Conservation (phyloP, 2,113 vertebrate species). For the Stigmatopora argus region DNA sequence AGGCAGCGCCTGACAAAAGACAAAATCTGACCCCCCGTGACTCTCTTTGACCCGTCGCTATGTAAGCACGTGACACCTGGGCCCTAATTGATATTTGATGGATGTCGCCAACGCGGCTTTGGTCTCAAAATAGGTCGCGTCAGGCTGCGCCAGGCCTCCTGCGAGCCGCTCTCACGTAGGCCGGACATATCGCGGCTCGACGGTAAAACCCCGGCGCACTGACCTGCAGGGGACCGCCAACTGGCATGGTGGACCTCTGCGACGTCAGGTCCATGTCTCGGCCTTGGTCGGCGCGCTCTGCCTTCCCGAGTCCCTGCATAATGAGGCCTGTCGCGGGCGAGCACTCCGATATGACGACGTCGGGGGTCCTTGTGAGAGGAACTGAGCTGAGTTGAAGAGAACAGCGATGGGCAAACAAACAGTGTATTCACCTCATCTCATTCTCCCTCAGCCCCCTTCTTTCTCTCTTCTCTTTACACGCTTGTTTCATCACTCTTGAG, state of each 20-base stretch:
- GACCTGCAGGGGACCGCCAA: slow-evolving; percentile 60
- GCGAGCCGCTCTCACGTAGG: slow-evolving; percentile 52
- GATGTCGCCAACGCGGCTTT: slow-evolving; percentile 35
- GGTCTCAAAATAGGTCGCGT: slow-evolving; percentile 35
- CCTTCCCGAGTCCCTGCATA: slow-evolving; percentile 65
- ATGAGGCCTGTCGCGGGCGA: slow-evolving; percentile 14
- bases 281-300: slow-evolving; percentile 57
- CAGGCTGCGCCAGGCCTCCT: slow-evolving; percentile 29
- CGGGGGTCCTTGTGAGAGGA: slow-evolving; percentile 6
- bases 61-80: slow-evolving; percentile 37
- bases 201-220: slow-evolving; percentile 42
- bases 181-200: slow-evolving; percentile 53
- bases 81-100: slow-evolving; percentile 65
- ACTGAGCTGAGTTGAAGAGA: slow-evolving; percentile 40
- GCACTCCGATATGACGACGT: background rate
- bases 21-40: slow-evolving; percentile 9
- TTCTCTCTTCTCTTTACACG: slow-evolving; percentile 19
- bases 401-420: slow-evolving; percentile 48
- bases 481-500: slow-evolving; percentile 12
- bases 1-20: background rate
- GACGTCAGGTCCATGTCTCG: slow-evolving; percentile 66
- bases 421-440: slow-evolving; percentile 45
- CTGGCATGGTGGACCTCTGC: slow-evolving; percentile 67
- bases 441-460: slow-evolving; percentile 12
- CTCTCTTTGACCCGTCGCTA: slow-evolving; percentile 28